Evolutionary conservation across 2,113 vertebrate genomes (phyloP), one percentile per base, ranked within the genome.

Genomic region (Sinocyclocheilus maitianheensis): DNA sequence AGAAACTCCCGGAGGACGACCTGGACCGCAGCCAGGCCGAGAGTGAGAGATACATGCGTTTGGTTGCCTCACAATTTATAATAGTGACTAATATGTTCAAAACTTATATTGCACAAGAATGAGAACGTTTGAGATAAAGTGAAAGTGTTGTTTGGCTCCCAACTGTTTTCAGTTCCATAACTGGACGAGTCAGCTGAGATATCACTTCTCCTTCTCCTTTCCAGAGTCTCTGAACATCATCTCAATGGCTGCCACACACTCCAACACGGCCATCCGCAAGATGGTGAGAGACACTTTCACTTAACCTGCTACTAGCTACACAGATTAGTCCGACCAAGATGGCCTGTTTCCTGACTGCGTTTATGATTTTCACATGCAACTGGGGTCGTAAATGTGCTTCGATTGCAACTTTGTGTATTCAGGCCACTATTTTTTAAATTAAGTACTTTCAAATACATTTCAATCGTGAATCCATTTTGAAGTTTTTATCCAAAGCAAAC

Each of bases 211-310:
- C 26, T 85, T 65, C 84, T 77, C 37, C 1, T 51, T 77, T 78
- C 18, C 84, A 99, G 97, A 97, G 87, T 97, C 97, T 81, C 92
- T 99, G 91, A 94, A 97, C 94, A 97, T 95, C 76, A 97, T 99
- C 91, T 97, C 97, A 82, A 97, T 96, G 90, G 98, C 97, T 89
- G 97, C 97, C 87, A 97, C 94, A 51, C 97, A 99, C 91, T 98
- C 97, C 0, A 98, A 99, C 87, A 97, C 94, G 62, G 96, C 98
- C 91, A 97, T 99, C 93, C 93, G 96, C 84, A 97, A 97, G 95
- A 95, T 96, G 91, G 97, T 99, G 94, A 90, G 96, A 67, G 34
- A 16, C 30, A 12, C 67, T 60, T 43, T 46, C 60, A 79, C 62
- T 51, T 2, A 24, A 24, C 30, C 62, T 53, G n/a, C 16, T 34